phyloP scores from a whole-genome alignment of 1,140 invertebrate genomes.

The Pseudomyrmex flavicornis region DNA sequence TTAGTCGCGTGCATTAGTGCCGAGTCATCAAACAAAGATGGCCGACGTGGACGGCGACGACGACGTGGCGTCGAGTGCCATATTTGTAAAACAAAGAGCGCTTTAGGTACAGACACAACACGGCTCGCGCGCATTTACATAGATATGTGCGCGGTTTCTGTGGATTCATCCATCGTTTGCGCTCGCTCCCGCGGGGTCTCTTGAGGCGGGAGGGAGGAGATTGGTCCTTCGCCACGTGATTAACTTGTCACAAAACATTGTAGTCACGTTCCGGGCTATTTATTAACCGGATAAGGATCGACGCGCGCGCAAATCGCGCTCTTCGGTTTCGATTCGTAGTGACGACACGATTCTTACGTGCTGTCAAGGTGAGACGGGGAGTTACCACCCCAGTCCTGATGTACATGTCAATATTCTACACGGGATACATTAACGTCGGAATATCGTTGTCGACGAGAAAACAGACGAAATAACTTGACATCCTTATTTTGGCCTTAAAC shows the following conservation, averaged over 20 bases:
- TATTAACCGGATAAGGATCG: slow-evolving; percentile 78
- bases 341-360: slow-evolving; percentile 43
- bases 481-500: not conserved
- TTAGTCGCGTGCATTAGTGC: slow-evolving; percentile 57
- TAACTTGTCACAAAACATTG: slow-evolving; percentile 84
- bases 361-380: slow-evolving; percentile 40
- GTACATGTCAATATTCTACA: slow-evolving; percentile 61
- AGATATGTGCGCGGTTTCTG: slow-evolving; percentile 79
- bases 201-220: slow-evolving; percentile 39
- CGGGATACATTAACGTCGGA: slow-evolving; percentile 36
- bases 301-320: slow-evolving; percentile 59
- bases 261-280: slow-evolving; percentile 82
- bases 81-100: slow-evolving; percentile 77
- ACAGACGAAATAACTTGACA: not conserved
- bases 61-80: slow-evolving; percentile 54
- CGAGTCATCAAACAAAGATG: slow-evolving; percentile 77
- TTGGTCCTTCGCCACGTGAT: slow-evolving; percentile 76
- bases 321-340: slow-evolving; percentile 61
- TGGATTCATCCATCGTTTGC: slow-evolving; percentile 75
- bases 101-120: slow-evolving; percentile 24
- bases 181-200: slow-evolving; percentile 51
- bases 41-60: slow-evolving; percentile 56
- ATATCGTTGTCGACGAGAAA: not conserved
- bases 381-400: not conserved
- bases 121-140: slow-evolving; percentile 78